A percentile compares a stretch with the other conserved stretches of the same genome.
phyloP scores from a whole-genome alignment of 2,888 invertebrate species.

The Cybosia mesomella region DNA sequence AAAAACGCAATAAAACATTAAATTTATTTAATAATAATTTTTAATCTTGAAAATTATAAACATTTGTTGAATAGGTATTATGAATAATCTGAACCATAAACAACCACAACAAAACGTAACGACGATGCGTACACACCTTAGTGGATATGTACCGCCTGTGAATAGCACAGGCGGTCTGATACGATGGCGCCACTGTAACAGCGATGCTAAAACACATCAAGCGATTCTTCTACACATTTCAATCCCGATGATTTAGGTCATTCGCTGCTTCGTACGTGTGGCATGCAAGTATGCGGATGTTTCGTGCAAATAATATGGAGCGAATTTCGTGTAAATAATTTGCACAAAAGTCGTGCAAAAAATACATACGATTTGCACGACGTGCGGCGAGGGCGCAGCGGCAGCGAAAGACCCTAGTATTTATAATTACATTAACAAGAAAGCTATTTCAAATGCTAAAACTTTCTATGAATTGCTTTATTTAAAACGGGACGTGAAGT shows the following conservation, averaged over 20 bases:
- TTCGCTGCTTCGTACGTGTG: no score
- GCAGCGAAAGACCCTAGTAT: background rate
- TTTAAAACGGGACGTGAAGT: background rate
- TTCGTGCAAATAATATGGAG: no score
- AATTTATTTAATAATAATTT: background rate
- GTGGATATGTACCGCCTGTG: no score
- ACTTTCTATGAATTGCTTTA: background rate
- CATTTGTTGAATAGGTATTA: conserved; percentile 3
- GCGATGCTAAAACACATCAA: conserved; percentile 52
- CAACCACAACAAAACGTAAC: conserved; percentile 5
- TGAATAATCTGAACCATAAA: background rate
- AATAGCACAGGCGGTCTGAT: background rate
- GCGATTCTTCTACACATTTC: background rate
- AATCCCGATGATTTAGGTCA: background rate
- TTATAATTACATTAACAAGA: background rate
- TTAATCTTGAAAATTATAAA: background rate
- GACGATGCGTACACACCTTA: background rate
- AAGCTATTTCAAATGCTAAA: background rate
- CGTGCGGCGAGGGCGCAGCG: no score
- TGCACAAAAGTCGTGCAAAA: no score
- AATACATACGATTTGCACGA: no score
- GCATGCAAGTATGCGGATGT: no score
- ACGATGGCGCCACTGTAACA: conserved; percentile 26
- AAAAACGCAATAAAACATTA: background rate
- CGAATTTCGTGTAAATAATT: no score